Evolutionary conservation across 1,140 invertebrate genomes (phyloP), one percentile per base, ranked within the genome.

Genomic region (Meloidogyne chitwoodi): DNA sequence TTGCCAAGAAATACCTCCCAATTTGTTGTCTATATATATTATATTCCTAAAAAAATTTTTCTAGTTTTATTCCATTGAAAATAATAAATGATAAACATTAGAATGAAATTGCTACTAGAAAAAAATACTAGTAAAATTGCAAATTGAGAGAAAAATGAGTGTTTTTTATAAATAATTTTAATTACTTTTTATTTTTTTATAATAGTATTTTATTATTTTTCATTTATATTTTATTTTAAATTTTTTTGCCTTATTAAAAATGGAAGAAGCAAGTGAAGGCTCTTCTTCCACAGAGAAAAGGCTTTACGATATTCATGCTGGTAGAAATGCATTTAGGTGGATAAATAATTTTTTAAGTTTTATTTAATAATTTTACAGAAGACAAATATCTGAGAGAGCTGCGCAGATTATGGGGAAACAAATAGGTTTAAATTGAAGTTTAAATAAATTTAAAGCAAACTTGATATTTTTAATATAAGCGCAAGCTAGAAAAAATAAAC

Each of bases 321-420:
- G 71, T 24, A 73, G 71, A 64, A 73, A 61, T 24, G 71, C 71
- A 3, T 73, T 73, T 16, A 73, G 71, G 71, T 73, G 19, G 10
- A n/a, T n/a, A 5, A 56, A 8, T 8, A 1, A 6, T 56, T 6
- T n/a, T 0, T 56, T n/a, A 56, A 56, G n/a, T 14, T 56, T 56
- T 19, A 48, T 3, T 16, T 19, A 44, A 44, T 44, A 19, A n/a
- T 56, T n/a, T n/a, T 6, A 56, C 6, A 56, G 48, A 56, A n/a
- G 48, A n/a, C 48, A 56, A 8, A 56, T 56, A 22, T 56, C 48
- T 8, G 48, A 56, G n/a, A 56, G 48, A 56, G 48, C 48, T n/a
- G 19, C 48, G 4, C 48, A 56, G 10, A 56, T 56, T 4, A 56
- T 56, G 19, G 48, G 48, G 0, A 56, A 56, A 56, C 48, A 56